These are phyloP conservation scores for Ennomos erosarius DNA, from an alignment of 2,888 invertebrate species.

Conservation along the genomic window DNA sequence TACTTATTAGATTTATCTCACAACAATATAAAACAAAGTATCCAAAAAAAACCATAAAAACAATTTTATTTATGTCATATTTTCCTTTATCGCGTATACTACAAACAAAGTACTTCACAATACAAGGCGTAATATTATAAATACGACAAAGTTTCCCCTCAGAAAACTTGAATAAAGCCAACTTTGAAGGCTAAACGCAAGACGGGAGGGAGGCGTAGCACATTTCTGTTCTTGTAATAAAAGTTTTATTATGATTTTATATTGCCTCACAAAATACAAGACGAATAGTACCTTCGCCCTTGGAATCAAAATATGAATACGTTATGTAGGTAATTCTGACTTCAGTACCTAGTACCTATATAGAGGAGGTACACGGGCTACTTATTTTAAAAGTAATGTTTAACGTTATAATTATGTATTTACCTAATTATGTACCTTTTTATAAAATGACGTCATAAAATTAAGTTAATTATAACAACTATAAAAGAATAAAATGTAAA, in stretches of 20 bases:
- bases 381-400: no score
- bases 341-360: no score
- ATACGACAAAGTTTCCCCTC: slow-evolving; percentile 33
- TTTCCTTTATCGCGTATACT: slow-evolving; percentile 31
- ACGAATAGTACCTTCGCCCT: slow-evolving; percentile 36
- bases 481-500: no score
- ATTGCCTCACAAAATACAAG: slow-evolving; percentile 39
- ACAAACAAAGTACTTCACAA: slow-evolving; percentile 25
- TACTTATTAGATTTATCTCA: no score
- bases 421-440: no score
- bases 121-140: slow-evolving; percentile 51
- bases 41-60: no score
- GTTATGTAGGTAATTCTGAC: slow-evolving; percentile 28
- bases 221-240: slow-evolving; percentile 33
- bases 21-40: no score
- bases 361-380: no score
- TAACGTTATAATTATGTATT: no score
- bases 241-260: slow-evolving; percentile 57
- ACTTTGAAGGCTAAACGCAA: slow-evolving; percentile 43
- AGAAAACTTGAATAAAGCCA: slow-evolving; percentile 55
- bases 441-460: no score
- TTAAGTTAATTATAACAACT: no score
- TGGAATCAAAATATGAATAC: slow-evolving; percentile 12
- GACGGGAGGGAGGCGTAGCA: slow-evolving; percentile 25
- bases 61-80: no score